Evolutionary conservation across 2,888 invertebrate genomes (phyloP).

Genomic region (Auanema sp.): DNA sequence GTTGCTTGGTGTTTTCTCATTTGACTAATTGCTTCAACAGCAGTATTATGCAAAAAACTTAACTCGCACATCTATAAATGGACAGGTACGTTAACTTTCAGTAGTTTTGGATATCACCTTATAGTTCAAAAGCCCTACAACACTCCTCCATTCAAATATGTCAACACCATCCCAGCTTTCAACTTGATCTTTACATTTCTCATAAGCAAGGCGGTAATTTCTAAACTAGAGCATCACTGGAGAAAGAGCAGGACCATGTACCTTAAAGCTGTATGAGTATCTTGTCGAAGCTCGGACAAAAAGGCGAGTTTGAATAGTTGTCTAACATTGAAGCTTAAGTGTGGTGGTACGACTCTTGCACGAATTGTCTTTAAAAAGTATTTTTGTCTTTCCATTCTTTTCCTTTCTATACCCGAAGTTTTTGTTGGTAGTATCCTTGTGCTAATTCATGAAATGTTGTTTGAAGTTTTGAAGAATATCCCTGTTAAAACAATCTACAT

Average conservation of each 20-base stretch:
- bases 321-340: constrained; percentile 79
- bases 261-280: constrained; percentile 80
- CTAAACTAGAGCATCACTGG: constrained; percentile 61
- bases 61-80: constrained; percentile 76
- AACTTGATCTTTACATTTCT: constrained; percentile 77
- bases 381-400: constrained; percentile 2
- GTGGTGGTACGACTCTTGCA: constrained; percentile 56
- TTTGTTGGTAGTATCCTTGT: constrained; percentile 86
- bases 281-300: constrained; percentile 88
- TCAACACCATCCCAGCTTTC: constrained; percentile 76
- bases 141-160: constrained; percentile 83
- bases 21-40: constrained; percentile 91
- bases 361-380: constrained; percentile 75
- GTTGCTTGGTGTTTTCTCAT: constrained; percentile 77
- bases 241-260: constrained; percentile 42
- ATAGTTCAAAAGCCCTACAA: constrained; percentile 93
- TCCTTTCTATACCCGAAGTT: constrained; percentile 71
- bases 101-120: constrained; percentile 70
- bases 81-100: background rate
- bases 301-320: constrained; percentile 97
- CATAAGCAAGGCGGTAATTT: constrained; percentile 80
- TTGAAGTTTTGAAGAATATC: constrained; percentile 75
- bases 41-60: constrained; percentile 83
- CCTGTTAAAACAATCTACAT: constrained; percentile 16
- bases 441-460: constrained; percentile 90